phyloP scores from a whole-genome alignment of 2,113 vertebrate species.

The Pungitius pungitius region DNA sequence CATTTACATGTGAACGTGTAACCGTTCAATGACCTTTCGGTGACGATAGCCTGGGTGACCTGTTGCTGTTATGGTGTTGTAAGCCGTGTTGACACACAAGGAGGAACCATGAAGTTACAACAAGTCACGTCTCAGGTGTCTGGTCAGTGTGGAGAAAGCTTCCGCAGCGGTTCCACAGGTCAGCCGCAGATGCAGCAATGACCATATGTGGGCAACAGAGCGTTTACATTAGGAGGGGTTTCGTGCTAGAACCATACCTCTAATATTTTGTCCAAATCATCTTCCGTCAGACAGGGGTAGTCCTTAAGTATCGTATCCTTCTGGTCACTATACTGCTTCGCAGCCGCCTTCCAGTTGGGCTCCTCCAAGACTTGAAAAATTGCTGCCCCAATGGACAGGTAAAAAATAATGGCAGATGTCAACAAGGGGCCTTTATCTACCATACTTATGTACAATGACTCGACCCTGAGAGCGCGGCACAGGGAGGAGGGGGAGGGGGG shows the following conservation, averaged over 20 bases:
- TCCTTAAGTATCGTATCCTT: slow-evolving; percentile 87
- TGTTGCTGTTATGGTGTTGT: background rate
- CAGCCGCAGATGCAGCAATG: background rate
- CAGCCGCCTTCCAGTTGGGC: slow-evolving; percentile 89
- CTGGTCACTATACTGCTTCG: slow-evolving; percentile 79
- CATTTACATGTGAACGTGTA: background rate
- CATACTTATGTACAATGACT: slow-evolving; percentile 81
- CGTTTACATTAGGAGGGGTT: background rate
- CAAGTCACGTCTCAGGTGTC: slow-evolving; percentile 13
- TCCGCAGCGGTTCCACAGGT: slow-evolving; percentile 29
- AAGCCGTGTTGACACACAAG: slow-evolving; percentile 19
- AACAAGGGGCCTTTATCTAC: slow-evolving; percentile 96
- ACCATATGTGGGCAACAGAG: background rate
- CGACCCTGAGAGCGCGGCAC: slow-evolving; percentile 39
- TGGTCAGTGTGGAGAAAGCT: slow-evolving; percentile 3
- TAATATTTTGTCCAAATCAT: slow-evolving; percentile 89
- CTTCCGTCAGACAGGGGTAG: slow-evolving; percentile 87
- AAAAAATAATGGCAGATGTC: slow-evolving; percentile 97
- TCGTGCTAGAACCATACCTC: slow-evolving; percentile 81
- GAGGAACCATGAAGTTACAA: slow-evolving; percentile 1
- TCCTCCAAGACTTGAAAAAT: slow-evolving; percentile 98
- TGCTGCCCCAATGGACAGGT: slow-evolving; percentile 97
- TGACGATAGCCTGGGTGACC: background rate
- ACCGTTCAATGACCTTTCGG: background rate
- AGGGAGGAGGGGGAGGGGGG: slow-evolving; percentile 7